phyloP scores from a whole-genome alignment of 2,888 invertebrate genomes.

The Volucella bombylans region DNA sequence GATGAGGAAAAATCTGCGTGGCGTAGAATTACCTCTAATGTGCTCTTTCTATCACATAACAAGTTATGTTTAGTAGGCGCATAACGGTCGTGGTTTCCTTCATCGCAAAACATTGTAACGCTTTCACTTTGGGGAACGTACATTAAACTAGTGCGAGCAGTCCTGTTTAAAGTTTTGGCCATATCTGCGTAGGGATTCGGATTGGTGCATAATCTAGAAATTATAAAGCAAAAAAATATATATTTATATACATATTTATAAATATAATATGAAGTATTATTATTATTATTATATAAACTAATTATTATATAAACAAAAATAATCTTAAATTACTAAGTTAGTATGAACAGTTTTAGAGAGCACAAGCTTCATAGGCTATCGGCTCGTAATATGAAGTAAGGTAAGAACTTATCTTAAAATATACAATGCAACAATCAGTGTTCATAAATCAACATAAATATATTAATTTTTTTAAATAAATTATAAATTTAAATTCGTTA shows the following conservation, averaged over 20 bases:
- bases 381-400: background rate
- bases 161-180: slow-evolving; percentile 78
- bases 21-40: slow-evolving; percentile 84
- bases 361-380: too few relatives aligned
- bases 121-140: slow-evolving; percentile 83
- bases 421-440: background rate
- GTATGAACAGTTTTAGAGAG: too few relatives aligned
- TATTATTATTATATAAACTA: too few relatives aligned
- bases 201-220: slow-evolving; percentile 53
- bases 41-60: slow-evolving; percentile 85
- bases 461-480: too few relatives aligned
- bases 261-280: background rate
- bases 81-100: slow-evolving; percentile 85
- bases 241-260: background rate
- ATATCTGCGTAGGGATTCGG: slow-evolving; percentile 63
- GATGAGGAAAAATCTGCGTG: slow-evolving; percentile 83
- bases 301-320: too few relatives aligned
- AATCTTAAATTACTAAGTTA: too few relatives aligned
- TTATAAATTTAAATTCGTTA: slow-evolving; percentile 17
- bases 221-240: background rate
- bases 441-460: too few relatives aligned
- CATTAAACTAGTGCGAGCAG: slow-evolving; percentile 84
- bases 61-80: slow-evolving; percentile 87
- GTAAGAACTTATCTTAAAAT: background rate
- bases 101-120: slow-evolving; percentile 86